These are phyloP conservation scores for Platycheirus albimanus DNA, from an alignment of 2,888 invertebrate genomes.

Conservation along the genomic window DNA sequence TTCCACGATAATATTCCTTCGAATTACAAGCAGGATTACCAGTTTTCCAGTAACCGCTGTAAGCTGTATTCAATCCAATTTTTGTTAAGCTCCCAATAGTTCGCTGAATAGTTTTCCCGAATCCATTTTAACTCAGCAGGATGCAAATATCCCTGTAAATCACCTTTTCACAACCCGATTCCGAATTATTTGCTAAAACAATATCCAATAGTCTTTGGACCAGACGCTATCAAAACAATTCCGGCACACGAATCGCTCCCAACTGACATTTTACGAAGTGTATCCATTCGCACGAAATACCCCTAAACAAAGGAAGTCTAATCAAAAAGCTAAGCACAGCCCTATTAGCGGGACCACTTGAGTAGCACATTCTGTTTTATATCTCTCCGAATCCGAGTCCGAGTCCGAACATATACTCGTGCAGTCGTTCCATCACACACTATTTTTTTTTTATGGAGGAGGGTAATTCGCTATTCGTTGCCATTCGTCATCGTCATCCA, in stretches of 20 bases:
- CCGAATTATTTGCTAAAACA: neutral
- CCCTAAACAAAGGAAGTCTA: constrained; percentile 72
- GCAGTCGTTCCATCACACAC: neutral
- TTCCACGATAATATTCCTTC: too few relatives aligned
- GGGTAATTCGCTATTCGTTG: constrained; percentile 47
- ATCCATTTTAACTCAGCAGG: constrained; percentile 4
- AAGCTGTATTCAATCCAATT: too few relatives aligned
- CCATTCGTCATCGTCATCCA: constrained; percentile 36
- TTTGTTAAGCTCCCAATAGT: too few relatives aligned
- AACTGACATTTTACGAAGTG: constrained; percentile 52
- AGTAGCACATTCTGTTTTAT: constrained; percentile 39
- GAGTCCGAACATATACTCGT: neutral
- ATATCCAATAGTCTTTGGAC: neutral
- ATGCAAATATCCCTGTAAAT: neutral
- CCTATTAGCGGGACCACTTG: constrained; percentile 65
- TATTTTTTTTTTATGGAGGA: too few relatives aligned
- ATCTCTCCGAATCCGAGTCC: constrained; percentile 4
- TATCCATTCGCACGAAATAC: constrained; percentile 62
- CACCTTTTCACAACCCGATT: neutral
- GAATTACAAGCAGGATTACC: too few relatives aligned
- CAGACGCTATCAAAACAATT: constrained; percentile 33
- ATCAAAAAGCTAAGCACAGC: constrained; percentile 71
- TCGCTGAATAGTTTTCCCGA: neutral
- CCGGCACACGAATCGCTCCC: constrained; percentile 47
- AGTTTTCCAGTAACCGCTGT: too few relatives aligned